Base-by-base conservation (phyloP, 2,888 invertebrate species). In the Pyrochroa serraticornis region DNA sequence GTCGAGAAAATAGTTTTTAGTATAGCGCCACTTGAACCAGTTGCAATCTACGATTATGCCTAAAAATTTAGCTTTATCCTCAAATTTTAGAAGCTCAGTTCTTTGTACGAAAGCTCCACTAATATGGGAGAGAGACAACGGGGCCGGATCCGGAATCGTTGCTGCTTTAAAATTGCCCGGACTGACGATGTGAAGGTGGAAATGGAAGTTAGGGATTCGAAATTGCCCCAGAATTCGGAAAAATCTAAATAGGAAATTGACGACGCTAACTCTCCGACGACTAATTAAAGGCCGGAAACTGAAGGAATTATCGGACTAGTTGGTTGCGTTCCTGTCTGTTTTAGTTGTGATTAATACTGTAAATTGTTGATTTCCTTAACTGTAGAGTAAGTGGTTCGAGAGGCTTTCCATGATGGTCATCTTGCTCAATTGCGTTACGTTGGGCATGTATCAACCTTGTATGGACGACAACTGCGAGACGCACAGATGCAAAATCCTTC, bases 361-460 rank as follows among this genome's bases (percentile, higher is more conserved):
- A 39, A 7, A 10, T 39, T 8, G 8, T 39, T 39, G 60, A 64
- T 67, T 67, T 86, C 85, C 87, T 88, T 89, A 88, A 89, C 85
- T 77, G 48, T 50, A 62, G 55, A 65, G 63, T 74, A 80, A 81
- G 95, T 99, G 98, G 98, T 99, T 99, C 84, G 99, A 99, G 84
- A 88, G 98, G 69, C 85, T 98, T 74, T 97, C 97, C 75, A 99
- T 99, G 93, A 85, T 95, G 82, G 97, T 98, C 65, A 99, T 99
- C 76, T 83, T 99, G 71, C 85, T 99, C 76, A 99, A 99, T 85
- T 99, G 99, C 83, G 86, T 99, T 69, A 99, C 99, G 8, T 85
- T 99, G 74, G 99, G 99, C 61, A 98, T 99, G 98, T 99, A 98
- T 82, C 95, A 97, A 82, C 99, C 99, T 14, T 99, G 99, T 80